Evolutionary conservation across 2,113 vertebrate genomes (phyloP).

Genomic region (Salvelinus sp.): DNA sequence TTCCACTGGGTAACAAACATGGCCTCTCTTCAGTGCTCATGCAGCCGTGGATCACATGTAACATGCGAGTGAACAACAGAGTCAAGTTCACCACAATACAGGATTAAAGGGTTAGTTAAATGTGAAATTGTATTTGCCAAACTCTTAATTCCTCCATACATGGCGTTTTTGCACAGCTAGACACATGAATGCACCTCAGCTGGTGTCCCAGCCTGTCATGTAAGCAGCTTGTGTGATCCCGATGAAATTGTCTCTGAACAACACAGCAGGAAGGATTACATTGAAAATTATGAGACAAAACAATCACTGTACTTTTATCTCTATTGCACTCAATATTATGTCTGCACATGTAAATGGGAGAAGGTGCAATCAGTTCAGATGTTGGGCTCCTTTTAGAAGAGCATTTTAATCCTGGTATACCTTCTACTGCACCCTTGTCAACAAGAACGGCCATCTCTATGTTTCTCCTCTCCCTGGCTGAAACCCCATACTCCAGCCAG

Average conservation of each 20-base stretch:
- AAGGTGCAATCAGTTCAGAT: constrained; percentile 18
- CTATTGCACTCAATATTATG: no score
- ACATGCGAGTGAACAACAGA: neutral
- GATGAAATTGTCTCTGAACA: no score
- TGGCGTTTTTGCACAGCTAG: constrained; percentile 21
- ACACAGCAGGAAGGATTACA: no score
- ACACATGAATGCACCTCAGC: neutral
- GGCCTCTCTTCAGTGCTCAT: constrained; percentile 45
- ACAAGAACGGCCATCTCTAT: constrained; percentile 56
- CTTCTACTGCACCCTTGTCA: neutral
- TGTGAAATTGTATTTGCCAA: constrained; percentile 53
- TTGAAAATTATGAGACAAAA: neutral
- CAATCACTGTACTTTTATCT: neutral
- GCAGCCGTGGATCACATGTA: neutral
- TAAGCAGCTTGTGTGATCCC: no score
- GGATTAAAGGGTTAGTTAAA: constrained; percentile 44
- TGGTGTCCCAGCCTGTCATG: no score
- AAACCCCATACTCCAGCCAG: constrained; percentile 56
- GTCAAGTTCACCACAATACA: constrained; percentile 17
- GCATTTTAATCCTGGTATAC: constrained; percentile 23
- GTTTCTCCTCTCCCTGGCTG: constrained; percentile 46
- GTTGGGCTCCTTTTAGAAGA: constrained; percentile 32
- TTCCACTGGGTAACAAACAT: neutral
- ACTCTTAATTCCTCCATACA: constrained; percentile 46
- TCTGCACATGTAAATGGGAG: neutral